Conservation (phyloP, 2,888 invertebrate species). For the Chorisops tibialis region DNA sequence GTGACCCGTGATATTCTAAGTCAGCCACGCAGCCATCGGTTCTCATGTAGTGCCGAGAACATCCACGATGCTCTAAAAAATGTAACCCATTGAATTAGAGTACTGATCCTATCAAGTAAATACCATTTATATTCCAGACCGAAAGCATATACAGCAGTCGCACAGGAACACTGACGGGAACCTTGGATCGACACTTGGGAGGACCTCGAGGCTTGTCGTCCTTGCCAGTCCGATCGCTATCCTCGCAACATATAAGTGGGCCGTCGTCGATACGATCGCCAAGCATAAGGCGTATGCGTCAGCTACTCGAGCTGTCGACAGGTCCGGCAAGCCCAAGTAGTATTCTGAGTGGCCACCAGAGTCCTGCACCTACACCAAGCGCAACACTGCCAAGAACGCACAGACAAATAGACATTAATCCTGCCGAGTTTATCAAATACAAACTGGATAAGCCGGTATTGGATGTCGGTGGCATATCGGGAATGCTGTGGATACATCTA, state of each 20-base stretch:
- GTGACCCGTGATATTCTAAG: constrained; percentile 70
- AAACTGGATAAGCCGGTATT: constrained; percentile 74
- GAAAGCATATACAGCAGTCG: constrained; percentile 62
- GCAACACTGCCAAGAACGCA: constrained; percentile 72
- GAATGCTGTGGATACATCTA: constrained; percentile 86
- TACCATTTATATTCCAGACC: constrained; percentile 41
- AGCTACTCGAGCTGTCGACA: constrained; percentile 69
- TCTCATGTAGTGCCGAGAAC: constrained; percentile 89
- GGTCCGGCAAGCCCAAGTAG: constrained; percentile 53
- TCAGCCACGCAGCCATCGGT: constrained; percentile 69
- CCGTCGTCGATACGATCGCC: constrained; percentile 60
- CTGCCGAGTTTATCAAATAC: constrained; percentile 88
- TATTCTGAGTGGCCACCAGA: constrained; percentile 58
- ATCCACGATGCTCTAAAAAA: constrained; percentile 81
- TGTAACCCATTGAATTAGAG: constrained; percentile 58
- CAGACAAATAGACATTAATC: constrained; percentile 81
- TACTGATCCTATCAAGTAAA: not conserved
- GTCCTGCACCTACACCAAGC: constrained; percentile 74
- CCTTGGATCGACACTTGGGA: constrained; percentile 63
- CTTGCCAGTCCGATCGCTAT: constrained; percentile 71
- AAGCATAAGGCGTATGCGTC: constrained; percentile 76
- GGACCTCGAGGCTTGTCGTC: constrained; percentile 59
- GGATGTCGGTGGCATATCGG: constrained; percentile 67
- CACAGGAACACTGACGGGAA: constrained; percentile 65
- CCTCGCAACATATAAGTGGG: constrained; percentile 67